Base-by-base conservation (phyloP, 1,140 invertebrate species). In the Oedothorax gibbosus region DNA sequence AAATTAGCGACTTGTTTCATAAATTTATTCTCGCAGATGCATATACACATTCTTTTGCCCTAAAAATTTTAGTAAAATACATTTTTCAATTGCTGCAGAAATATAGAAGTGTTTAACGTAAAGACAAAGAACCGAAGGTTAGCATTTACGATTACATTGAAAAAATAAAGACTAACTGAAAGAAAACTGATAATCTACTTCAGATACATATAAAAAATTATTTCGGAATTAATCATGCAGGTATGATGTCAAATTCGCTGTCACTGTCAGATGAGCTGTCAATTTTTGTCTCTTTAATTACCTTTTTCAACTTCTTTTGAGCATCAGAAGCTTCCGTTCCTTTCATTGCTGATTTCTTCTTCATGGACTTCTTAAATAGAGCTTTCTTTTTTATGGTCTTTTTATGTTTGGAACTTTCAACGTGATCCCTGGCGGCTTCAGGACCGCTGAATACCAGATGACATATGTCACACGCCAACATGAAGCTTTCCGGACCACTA, bases 371-470 rank as follows among this genome's bases (percentile, higher is more conserved):
- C 11, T 60, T 75, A 75, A 75, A 57, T 15, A 12, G 8, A 15
- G 20, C 54, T 57, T 77, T 77, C 21, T 77, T 77, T 53, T 64
- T 18, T 7, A 64, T 7, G 21, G 75, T 60, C 53, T 77, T 77
- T 64, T 62, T 65, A 12, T 77, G 75, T 20, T 77, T 77, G 9
- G 12, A 9, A 12, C 53, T 60, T 20, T 21, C 15, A 20, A 77
- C 62, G 65, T 77, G 75, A 2, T 77, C 75, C 8, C 51, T 12
- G 2, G 75, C 75, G 49, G 14, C 75, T 77, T 77, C 75, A 60
- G 75, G 75, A 50, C 75, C 75, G 12, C 35, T 65, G 14, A 77
- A 77, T 21, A 64, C 18, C 75, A 65, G 15, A 20, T 51, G 56
- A 12, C 75, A 77, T 4, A 77, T 3, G 18, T 65, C n/a, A 51